Evolutionary conservation across 1,140 invertebrate species (phyloP), one percentile per base, ranked within the genome.

Genomic region (Pseudachorutes palmiensis): DNA sequence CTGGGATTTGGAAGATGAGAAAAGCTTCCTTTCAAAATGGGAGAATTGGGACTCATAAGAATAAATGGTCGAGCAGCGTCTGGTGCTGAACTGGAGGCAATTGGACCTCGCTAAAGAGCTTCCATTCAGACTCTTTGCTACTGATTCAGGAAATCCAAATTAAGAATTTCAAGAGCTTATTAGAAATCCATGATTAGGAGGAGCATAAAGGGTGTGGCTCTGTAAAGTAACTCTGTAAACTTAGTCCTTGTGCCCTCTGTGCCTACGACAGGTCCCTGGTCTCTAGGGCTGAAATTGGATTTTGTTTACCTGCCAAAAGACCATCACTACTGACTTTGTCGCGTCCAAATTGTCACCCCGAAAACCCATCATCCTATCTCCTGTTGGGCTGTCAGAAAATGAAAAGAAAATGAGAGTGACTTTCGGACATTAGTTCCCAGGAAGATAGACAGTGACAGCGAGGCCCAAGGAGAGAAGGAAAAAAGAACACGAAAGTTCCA

Each of bases 1-100:
- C 5, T 19, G 51, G 51, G 51, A 55, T 55, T 66, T 41, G 36
- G 36, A 61, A 36, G 51, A 55, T 55, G 51, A 55, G 51, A 55
- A 55, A 5, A 14, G 3, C 24, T 55, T 24, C 51, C 24, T 26
- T 24, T 55, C 12, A 28, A 67, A 70, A 70, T 68, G 65, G 66
- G 69, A 14, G 62, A 58, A 31, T 36, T 45, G 69, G 69, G 69
- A 70, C 36, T 45, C 69, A 62, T 68, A 70, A 48, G 16, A 60
- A 48, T 57, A 65, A 26, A 61, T 41, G 61, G 64, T 55, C 19
- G 64, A 67, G 67, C 64, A 65, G 66, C 61, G 64, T 64, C 67
- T 64, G 66, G 49, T 59, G 64, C 31, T 66, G 64, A 65, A 67
- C 29, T 67, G 48, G 55, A 65, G 69, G 69, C 69, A 70, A 70